Percentiles rank a stretch among this genome's conserved stretches.
These are phyloP conservation scores for Mesorhabditis sp. DNA, from an alignment of 2,888 invertebrate genomes.

Conservation along the genomic window DNA sequence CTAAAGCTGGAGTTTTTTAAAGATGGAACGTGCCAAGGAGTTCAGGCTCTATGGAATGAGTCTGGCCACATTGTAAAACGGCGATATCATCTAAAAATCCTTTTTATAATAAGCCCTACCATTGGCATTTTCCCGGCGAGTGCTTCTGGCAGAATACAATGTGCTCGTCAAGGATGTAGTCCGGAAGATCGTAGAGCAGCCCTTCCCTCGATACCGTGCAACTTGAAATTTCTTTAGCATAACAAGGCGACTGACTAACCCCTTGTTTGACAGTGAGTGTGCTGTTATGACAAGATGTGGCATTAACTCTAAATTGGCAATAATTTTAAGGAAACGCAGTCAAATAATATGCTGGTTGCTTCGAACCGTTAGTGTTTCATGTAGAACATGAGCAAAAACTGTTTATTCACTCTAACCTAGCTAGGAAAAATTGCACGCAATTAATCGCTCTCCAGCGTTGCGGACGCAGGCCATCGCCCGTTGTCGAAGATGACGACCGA, in stretches of 20 bases:
- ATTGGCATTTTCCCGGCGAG: too few relatives aligned
- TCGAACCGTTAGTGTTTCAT: not conserved
- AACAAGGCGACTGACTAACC: not conserved
- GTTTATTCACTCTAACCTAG: too few relatives aligned
- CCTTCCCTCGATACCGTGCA: not conserved
- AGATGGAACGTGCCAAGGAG: too few relatives aligned
- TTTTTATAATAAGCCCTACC: too few relatives aligned
- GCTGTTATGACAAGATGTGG: slow-evolving; percentile 3
- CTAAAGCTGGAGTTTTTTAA: too few relatives aligned
- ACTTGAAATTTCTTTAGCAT: not conserved
- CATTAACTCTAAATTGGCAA: not conserved
- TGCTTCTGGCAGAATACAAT: not conserved
- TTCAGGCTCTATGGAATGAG: too few relatives aligned
- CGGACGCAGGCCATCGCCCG: not conserved
- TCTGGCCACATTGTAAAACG: too few relatives aligned
- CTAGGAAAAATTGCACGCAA: too few relatives aligned
- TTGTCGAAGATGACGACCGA: not conserved
- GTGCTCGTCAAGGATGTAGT: not conserved
- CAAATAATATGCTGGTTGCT: not conserved
- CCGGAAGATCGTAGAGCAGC: not conserved
- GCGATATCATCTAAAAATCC: too few relatives aligned
- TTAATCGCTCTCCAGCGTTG: too few relatives aligned
- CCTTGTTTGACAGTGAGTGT: slow-evolving; percentile 4
- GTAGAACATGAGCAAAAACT: too few relatives aligned
- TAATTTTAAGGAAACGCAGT: not conserved